These are phyloP conservation scores for Limonius californicus DNA, from an alignment of 1,140 invertebrate genomes.

Conservation along the genomic window DNA sequence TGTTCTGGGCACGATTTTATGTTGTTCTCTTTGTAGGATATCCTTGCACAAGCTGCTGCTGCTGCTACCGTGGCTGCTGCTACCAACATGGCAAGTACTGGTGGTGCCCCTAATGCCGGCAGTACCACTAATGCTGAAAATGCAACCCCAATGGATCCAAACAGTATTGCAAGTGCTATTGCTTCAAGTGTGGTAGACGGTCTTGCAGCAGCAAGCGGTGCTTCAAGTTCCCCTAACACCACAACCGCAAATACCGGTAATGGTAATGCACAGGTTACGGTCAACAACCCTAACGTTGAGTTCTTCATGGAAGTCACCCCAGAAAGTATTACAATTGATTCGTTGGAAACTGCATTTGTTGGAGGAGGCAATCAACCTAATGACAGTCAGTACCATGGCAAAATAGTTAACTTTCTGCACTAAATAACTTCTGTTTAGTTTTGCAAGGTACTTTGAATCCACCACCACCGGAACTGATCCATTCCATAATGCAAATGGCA, in stretches of 20 bases:
- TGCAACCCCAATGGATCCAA: slow-evolving; percentile 6
- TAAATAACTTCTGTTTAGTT: slow-evolving; percentile 32
- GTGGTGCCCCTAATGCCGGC: background rate
- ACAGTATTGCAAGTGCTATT: background rate
- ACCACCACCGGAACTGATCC: slow-evolving; percentile 52
- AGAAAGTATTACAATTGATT: slow-evolving; percentile 57
- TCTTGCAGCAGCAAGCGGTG: background rate
- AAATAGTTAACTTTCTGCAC: no score
- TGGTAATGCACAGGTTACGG: background rate
- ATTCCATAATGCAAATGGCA: slow-evolving; percentile 57
- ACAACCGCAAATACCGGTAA: background rate
- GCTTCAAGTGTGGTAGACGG: background rate
- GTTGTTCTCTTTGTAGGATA: no score
- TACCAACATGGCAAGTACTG: slow-evolving; percentile 7
- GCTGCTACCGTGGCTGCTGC: background rate
- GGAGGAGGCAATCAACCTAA: slow-evolving; percentile 34
- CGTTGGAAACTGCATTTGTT: slow-evolving; percentile 38
- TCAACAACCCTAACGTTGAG: slow-evolving; percentile 52
- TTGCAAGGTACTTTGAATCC: slow-evolving; percentile 43
- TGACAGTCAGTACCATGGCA: slow-evolving; percentile 16
- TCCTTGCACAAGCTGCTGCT: background rate
- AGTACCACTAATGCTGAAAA: background rate
- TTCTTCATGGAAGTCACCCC: slow-evolving; percentile 68
- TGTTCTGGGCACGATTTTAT: no score
- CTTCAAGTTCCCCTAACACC: background rate